Conservation (phyloP, 2,797 vertebrate genomes). For the Lophotriccus pileatus region DNA sequence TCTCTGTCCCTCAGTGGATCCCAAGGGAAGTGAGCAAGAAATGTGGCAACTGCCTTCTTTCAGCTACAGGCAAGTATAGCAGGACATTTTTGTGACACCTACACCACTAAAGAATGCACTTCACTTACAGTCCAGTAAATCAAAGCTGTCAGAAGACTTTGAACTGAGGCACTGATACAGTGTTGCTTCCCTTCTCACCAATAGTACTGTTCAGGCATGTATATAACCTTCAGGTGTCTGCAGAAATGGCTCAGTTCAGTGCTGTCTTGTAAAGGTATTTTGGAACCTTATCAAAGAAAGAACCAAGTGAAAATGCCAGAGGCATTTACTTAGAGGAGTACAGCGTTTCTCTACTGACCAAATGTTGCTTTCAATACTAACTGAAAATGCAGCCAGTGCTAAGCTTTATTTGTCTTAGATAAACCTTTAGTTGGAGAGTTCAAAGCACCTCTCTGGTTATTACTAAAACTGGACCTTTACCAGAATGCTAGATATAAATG, state of each 20-base stretch:
- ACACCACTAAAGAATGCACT: neutral
- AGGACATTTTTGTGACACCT: constrained; percentile 4
- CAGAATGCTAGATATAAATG: neutral
- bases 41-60: constrained; percentile 34
- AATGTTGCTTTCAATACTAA: neutral
- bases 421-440: neutral
- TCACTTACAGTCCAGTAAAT: neutral
- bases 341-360: neutral
- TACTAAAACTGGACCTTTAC: neutral
- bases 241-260: neutral
- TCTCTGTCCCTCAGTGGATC: constrained; percentile 48
- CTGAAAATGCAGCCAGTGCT: neutral
- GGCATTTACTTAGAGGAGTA: neutral
- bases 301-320: neutral
- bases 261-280: neutral
- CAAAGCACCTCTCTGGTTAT: neutral
- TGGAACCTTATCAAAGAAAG: neutral
- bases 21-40: constrained; percentile 35
- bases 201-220: neutral
- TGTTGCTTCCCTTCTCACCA: neutral
- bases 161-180: neutral
- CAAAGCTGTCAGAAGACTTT: neutral
- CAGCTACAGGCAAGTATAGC: constrained; percentile 45
- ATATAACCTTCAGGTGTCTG: neutral
- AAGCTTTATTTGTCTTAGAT: neutral